Conservation (phyloP, 1,140 invertebrate genomes). For the Rhyzopertha dominica region DNA sequence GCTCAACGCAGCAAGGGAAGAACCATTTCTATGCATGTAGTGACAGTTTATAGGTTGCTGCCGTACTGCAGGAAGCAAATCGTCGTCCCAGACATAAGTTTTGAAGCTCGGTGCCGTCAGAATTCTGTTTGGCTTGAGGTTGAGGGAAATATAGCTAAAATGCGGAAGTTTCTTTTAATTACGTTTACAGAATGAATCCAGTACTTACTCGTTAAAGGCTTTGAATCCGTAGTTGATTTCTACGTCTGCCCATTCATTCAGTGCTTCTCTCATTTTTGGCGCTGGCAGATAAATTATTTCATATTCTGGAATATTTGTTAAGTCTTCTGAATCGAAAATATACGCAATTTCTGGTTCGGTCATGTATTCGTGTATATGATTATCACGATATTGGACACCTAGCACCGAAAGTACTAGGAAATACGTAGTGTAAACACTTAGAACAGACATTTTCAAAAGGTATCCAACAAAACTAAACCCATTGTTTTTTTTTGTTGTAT, state of each 20-base stretch:
- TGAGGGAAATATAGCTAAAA: conserved; percentile 44
- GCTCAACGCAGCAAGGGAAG: conserved; percentile 50
- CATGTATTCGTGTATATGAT: conserved; percentile 31
- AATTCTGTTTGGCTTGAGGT: conserved; percentile 48
- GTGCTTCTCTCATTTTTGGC: conserved; percentile 11
- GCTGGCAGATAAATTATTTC: conserved; percentile 33
- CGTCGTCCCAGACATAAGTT: conserved; percentile 44
- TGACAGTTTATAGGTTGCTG: conserved; percentile 45
- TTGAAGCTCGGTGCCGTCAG: conserved; percentile 47
- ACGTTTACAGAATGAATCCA: neutral
- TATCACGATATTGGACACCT: too few species aligned
- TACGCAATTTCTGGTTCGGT: conserved; percentile 29
- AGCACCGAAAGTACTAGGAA: too few species aligned
- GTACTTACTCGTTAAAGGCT: conserved; percentile 34
- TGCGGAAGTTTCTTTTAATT: conserved; percentile 2
- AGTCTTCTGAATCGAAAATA: conserved; percentile 34
- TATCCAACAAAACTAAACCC: too few species aligned
- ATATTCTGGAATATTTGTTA: conserved; percentile 30
- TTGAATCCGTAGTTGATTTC: conserved; percentile 30
- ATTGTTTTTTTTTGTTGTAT: too few species aligned
- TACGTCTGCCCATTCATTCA: conserved; percentile 9
- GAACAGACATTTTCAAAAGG: too few species aligned
- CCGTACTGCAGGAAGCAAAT: conserved; percentile 31
- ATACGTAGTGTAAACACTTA: too few species aligned
- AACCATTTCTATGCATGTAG: conserved; percentile 48